Percentiles rank a stretch among this genome's conserved stretches.
These are phyloP conservation scores for Magallana angulata DNA, from an alignment of 1,140 invertebrate species.

Conservation along the genomic window DNA sequence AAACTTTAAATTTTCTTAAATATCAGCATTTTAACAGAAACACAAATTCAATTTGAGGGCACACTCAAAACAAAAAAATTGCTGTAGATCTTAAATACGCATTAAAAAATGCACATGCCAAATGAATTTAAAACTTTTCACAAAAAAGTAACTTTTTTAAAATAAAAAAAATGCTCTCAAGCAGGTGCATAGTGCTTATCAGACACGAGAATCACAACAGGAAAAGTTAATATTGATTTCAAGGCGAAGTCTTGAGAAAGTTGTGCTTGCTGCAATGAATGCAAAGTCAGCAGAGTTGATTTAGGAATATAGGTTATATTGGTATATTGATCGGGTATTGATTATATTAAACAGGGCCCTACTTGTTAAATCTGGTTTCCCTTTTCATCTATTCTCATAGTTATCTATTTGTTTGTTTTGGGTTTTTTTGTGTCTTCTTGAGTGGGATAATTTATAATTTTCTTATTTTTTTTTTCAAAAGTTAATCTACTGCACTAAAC, in stretches of 20 bases:
- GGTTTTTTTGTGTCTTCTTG: too few species aligned
- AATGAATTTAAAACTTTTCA: neutral
- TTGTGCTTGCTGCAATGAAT: neutral
- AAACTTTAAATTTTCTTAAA: too few species aligned
- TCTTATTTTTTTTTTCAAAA: too few species aligned
- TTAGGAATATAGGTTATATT: neutral
- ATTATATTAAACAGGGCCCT: neutral
- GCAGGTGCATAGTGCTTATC: slow-evolving; percentile 23
- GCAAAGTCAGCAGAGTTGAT: neutral
- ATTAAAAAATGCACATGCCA: neutral
- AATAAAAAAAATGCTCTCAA: neutral
- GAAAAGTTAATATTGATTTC: neutral
- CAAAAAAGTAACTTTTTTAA: too few species aligned
- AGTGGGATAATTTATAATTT: too few species aligned
- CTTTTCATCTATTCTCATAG: neutral
- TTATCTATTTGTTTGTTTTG: neutral
- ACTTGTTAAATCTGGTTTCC: neutral
- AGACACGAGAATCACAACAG: neutral
- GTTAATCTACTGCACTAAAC: too few species aligned
- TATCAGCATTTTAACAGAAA: too few species aligned
- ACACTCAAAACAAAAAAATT: too few species aligned
- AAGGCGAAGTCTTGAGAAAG: slow-evolving; percentile 6
- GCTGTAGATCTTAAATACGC: too few species aligned
- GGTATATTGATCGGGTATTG: neutral
- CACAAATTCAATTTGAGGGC: too few species aligned